A percentile compares a stretch with the other conserved stretches of the same genome.
phyloP scores from a whole-genome alignment of 2,888 invertebrate genomes.

The Buathra laborator region DNA sequence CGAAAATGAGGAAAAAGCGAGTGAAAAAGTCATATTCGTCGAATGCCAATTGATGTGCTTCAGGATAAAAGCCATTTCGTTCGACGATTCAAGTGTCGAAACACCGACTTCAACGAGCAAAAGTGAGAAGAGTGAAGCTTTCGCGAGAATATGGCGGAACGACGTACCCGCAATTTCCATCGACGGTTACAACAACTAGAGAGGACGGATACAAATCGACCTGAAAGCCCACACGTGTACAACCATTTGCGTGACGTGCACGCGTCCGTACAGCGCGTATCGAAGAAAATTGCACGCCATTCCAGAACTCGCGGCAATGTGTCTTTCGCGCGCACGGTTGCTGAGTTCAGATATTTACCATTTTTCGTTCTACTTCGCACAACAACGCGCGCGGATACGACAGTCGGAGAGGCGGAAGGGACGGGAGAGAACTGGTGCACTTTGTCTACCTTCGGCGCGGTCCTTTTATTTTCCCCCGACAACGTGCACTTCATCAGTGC shows the following conservation, averaged over 20 bases:
- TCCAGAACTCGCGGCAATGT: slow-evolving; percentile 48
- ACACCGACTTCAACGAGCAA: slow-evolving; percentile 20
- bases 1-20: neutral
- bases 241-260: slow-evolving; percentile 57
- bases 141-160: slow-evolving; percentile 54
- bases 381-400: neutral
- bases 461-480: slow-evolving; percentile 15
- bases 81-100: slow-evolving; percentile 29
- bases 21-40: slow-evolving; percentile 33
- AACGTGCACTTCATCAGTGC: neutral
- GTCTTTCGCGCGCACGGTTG: slow-evolving; percentile 46
- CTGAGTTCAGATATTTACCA: slow-evolving; percentile 62
- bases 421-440: slow-evolving; percentile 23
- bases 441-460: slow-evolving; percentile 30
- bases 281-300: slow-evolving; percentile 62
- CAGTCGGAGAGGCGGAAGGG: slow-evolving; percentile 17
- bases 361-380: slow-evolving; percentile 48
- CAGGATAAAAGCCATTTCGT: slow-evolving; percentile 48
- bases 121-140: slow-evolving; percentile 56
- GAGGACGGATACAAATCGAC: slow-evolving; percentile 65
- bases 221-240: slow-evolving; percentile 66
- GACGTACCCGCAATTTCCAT: slow-evolving; percentile 65
- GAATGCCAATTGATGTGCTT: slow-evolving; percentile 52
- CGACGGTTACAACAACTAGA: slow-evolving; percentile 50
- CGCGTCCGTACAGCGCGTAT: slow-evolving; percentile 28